Evolutionary conservation across 64 coral and sea anemone genomes (phyloP), one percentile per base, ranked within the genome.

Genomic region (Orbicella faveolata): DNA sequence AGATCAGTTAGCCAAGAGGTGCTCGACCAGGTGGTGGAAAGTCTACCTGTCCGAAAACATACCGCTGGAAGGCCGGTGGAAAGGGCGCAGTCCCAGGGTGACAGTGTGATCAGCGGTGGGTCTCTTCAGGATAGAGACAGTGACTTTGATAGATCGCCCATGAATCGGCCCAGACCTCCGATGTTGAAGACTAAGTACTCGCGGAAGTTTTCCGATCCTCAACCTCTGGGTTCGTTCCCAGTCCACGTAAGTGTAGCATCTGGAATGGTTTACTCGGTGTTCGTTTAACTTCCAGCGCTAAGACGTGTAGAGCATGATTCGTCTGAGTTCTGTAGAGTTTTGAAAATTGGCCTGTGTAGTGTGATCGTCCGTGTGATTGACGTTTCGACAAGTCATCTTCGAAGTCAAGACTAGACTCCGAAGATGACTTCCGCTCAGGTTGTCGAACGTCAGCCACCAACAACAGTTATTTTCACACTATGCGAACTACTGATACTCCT

Each of bases 71-170:
- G 89, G 30, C 92, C 90, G 73, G 93, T 96, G 48, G 76, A 91
- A 52, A 92, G 95, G 35, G 92, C 91, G 10, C 92, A 90, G 39
- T 96, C 95, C 16, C 95, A 96, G 90, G 95, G 90, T 20, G 95
- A 96, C 61, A 96, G 95, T 78, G 88, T 96, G 30, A 92, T 96
- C 83, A 96, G 95, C 61, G 95, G 92, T 63, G 95, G 90, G 20
- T 96, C 95, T 20, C 89, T 94, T 25, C 95, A 96, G 80, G 95
- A 96, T 39, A 91, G 93, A 81, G 95, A 96, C 0, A 80, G 77
- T 52, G 95, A 96, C 74, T 96, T 96, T 66, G 94, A 96, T 61
- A 84, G 92, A 80, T 73, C 87, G 26, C 94, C 75, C 14, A 37
- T 96, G 34, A 59, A 73, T 33, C 87, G 88, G 19, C 25, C 92